These are phyloP conservation scores for Poeciliopsis occidentalis DNA, from an alignment of 2,113 vertebrate species.

Conservation along the genomic window DNA sequence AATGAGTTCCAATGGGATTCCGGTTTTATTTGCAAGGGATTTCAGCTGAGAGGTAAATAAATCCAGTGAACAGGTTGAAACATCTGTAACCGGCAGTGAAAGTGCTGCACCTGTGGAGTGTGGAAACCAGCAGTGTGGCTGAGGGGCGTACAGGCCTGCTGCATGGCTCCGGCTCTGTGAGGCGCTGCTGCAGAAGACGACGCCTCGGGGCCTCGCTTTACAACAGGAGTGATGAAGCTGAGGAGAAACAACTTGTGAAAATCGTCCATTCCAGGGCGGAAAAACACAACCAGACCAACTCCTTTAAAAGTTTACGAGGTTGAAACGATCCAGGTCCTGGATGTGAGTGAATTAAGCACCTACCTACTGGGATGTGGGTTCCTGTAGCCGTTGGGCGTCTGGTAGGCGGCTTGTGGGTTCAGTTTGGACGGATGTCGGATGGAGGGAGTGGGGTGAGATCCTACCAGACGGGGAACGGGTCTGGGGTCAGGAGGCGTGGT, in stretches of 20 bases:
- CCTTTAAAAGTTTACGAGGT: neutral
- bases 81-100: neutral
- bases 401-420: conserved; percentile 69
- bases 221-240: conserved; percentile 88
- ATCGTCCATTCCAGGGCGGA: neutral
- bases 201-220: conserved; percentile 77
- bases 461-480: conserved; percentile 41
- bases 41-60: no score
- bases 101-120: conserved; percentile 65
- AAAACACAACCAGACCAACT: neutral
- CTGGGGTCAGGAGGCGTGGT: conserved; percentile 68
- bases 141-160: conserved; percentile 68
- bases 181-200: conserved; percentile 81
- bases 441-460: conserved; percentile 76
- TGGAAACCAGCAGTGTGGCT: conserved; percentile 54
- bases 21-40: neutral
- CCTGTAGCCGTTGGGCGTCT: conserved; percentile 83
- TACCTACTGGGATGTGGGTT: conserved; percentile 79
- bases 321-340: neutral
- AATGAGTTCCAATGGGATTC: neutral
- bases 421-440: conserved; percentile 55
- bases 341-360: neutral
- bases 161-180: conserved; percentile 64
- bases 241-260: conserved; percentile 1
- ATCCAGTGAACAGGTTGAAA: neutral